A percentile compares a stretch with the other conserved stretches of the same genome.
These are phyloP conservation scores for Centruroides vittatus DNA, from an alignment of 1,140 invertebrate genomes.

Conservation along the genomic window DNA sequence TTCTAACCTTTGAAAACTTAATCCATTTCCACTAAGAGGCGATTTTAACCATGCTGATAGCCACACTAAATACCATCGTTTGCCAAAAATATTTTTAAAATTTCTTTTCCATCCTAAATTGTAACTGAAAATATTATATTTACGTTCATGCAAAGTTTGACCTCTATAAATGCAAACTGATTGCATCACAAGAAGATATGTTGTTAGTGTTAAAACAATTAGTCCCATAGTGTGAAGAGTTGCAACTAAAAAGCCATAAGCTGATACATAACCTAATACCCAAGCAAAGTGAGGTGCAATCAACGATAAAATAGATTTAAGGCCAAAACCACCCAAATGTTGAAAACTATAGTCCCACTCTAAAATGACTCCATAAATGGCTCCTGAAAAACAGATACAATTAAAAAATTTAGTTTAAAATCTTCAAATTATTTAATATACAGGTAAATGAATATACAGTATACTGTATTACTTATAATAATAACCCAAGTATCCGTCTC, in stretches of 20 bases:
- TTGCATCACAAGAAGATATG: conserved; percentile 8
- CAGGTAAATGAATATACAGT: too few species aligned
- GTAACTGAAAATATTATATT: conserved; percentile 8
- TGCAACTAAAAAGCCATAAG: conserved; percentile 15
- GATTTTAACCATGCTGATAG: conserved; percentile 12
- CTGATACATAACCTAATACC: conserved; percentile 11
- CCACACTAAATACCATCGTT: conserved; percentile 13
- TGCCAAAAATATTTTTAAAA: conserved; percentile 15
- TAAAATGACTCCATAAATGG: conserved; percentile 8
- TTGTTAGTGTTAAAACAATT: conserved; percentile 1
- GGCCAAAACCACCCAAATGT: conserved; percentile 12
- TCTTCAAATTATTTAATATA: too few species aligned
- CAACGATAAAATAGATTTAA: conserved; percentile 5
- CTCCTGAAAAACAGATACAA: conserved; percentile 1
- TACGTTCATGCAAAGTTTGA: conserved; percentile 17
- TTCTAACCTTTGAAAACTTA: conserved; percentile 12
- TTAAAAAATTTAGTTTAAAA: neutral
- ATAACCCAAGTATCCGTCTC: too few species aligned
- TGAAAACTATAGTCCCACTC: conserved; percentile 12
- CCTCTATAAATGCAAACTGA: conserved; percentile 7
- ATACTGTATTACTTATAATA: too few species aligned
- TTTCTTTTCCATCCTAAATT: conserved; percentile 15
- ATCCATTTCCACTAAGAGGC: conserved; percentile 13
- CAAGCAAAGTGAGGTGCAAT: conserved; percentile 18
- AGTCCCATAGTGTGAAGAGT: conserved; percentile 8